Base-by-base conservation (phyloP, 2,888 invertebrate species). In the Mythimna ferrago region DNA sequence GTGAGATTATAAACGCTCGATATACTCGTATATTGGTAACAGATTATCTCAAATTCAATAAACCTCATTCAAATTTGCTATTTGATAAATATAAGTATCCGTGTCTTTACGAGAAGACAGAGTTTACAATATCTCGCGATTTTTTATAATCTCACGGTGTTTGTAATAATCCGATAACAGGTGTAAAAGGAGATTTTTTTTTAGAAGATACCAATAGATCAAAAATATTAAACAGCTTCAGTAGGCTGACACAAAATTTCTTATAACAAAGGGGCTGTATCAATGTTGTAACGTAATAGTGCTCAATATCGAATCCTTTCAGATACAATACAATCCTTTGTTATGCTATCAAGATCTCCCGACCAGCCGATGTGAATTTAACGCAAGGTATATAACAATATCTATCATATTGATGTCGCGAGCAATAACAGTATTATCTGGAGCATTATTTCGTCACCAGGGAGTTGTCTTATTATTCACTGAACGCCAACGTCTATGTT, bases 401-500 rank as follows among this genome's bases (percentile, higher is more conserved):
- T 88, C 86, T 71, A 60, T 78, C 73, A 69, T 60, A 91, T 89
- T 89, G 88, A 90, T 91, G 88, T 89, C 86, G 86, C 82, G 14
- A 72, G 71, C 68, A 83, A 81, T 72, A 74, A 79, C 83, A 73
- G 76, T 77, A 84, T 83, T 84, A 88, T 86, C 89, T 87, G 86
- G 87, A 88, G 89, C 88, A 91, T 91, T 92, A 93, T 91, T 91
- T 89, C 89, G 91, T 92, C 93, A 92, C 92, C 88, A 88, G 92
- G 91, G 93, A 92, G 92, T 92, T 92, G 91, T 93, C 93, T 92
- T 92, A 93, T 93, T 93, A 94, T 93, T 92, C 91, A 89, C 89
- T 89, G 90, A 92, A 88, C 89, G 89, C 83, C 87, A 90, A 93
- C 90, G 88, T 91, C 92, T 93, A 91, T 93, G 91, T 93, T 94